phyloP scores from a whole-genome alignment of 1,140 invertebrate species.

The Bombus pyrosoma region DNA sequence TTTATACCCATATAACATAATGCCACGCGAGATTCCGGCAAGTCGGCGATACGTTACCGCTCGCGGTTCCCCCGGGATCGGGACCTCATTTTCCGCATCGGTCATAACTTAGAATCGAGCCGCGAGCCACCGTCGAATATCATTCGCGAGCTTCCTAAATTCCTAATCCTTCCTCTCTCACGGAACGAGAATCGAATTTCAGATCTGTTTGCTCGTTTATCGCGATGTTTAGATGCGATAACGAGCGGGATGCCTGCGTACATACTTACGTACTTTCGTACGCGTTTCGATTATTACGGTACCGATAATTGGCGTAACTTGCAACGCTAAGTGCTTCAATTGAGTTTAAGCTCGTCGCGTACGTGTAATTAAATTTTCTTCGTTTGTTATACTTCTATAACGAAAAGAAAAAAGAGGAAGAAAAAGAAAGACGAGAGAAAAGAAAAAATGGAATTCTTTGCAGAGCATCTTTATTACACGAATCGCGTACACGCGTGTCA shows the following conservation, averaged over 20 bases:
- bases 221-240: no score
- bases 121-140: slow-evolving; percentile 48
- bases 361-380: no score
- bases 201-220: not conserved
- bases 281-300: no score
- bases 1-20: slow-evolving; percentile 83
- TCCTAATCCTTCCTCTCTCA: slow-evolving; percentile 30
- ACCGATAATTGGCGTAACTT: no score
- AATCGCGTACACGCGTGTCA: not conserved
- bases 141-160: slow-evolving; percentile 17
- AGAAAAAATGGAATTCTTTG: not conserved
- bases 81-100: slow-evolving; percentile 80
- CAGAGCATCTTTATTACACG: not conserved
- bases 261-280: no score
- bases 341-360: no score
- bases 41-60: slow-evolving; percentile 74
- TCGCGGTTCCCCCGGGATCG: slow-evolving; percentile 73
- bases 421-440: fast-evolving
- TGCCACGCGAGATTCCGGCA: slow-evolving; percentile 79
- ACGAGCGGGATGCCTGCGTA: no score
- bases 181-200: not conserved
- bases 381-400: no score
- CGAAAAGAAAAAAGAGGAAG: fast-evolving
- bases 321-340: no score
- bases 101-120: slow-evolving; percentile 79